Evolutionary conservation across 2,797 vertebrate species (phyloP), one percentile per base, ranked within the genome.

Genomic region (Labroides dimidiatus): DNA sequence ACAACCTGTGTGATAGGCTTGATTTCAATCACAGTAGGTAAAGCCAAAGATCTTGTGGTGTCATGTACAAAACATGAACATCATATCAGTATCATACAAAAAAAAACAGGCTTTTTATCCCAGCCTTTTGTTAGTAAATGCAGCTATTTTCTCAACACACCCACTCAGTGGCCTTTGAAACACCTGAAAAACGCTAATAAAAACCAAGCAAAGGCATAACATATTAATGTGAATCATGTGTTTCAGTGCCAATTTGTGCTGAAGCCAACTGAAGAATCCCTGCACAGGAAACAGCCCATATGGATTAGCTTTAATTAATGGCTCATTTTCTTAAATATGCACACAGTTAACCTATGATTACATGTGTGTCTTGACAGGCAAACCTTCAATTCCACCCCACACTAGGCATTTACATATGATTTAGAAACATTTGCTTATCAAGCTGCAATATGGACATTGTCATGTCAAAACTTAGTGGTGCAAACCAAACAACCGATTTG

Each of bases 381-480:
- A 20, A 1, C 37, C 7, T 17, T 6, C 8, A 9, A 62, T 37
- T 20, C 30, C 0, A 54, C 10, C 1, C 49, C 13, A 47, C 16
- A 15, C 48, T 3, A 0, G 27, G 6, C 13, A 14, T 39, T 39
- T 3, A 33, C 30, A 9, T 33, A 7, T 33, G 30, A 33, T 33
- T 8, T 1, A 9, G 5, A 33, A 33, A 33, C 30, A 33, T 5
- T 33, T 33, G 4, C 30, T 33, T 33, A 33, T 33, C 30, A 47
- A 19, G 19, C 7, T 47, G 44, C 8, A 45, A 20, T 45, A 20
- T 45, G 10, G 4, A 45, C 43, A 44, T 7, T 6, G 9, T n/a
- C n/a, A 57, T 15, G 10, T 15, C 45, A 43, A 66, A 13, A 68
- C 27, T 50, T 64, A 64, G 57, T 60, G 10, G n/a, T 72, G 21